Percentiles rank a stretch among this genome's conserved stretches.
Evolutionary conservation across 2,888 invertebrate species (phyloP).

Genomic region (Nomada flava): DNA sequence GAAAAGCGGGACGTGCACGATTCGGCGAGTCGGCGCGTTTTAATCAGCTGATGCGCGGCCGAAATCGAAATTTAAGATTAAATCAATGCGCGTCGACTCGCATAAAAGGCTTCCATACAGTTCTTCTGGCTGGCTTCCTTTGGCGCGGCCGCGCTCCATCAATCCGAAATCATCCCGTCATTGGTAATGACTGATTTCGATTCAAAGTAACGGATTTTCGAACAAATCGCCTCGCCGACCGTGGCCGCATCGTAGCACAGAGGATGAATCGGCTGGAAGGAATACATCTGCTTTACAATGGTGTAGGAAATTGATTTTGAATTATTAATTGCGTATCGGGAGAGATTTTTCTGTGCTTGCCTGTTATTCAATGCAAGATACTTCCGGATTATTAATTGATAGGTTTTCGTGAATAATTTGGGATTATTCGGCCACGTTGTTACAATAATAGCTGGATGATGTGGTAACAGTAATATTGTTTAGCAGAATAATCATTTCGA

Average conservation of each 20-base stretch:
- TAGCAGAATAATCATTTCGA: background rate
- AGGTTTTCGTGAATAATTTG: background rate
- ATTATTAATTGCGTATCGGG: background rate
- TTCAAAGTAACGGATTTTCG: constrained; percentile 15
- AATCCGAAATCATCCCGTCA: constrained; percentile 18
- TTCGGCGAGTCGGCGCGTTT: constrained; percentile 21
- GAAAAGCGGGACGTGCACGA: background rate
- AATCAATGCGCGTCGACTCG: constrained; percentile 20
- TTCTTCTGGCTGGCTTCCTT: constrained; percentile 24
- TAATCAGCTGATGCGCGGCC: constrained; percentile 43
- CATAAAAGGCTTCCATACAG: constrained; percentile 24
- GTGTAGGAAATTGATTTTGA: background rate
- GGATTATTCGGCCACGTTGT: background rate
- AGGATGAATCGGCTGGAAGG: background rate
- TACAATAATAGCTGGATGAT: background rate
- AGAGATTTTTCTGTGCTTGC: too few species aligned
- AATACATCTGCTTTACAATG: background rate
- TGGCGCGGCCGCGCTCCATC: constrained; percentile 17
- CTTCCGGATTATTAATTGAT: too few species aligned
- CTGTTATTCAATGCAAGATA: too few species aligned
- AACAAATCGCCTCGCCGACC: background rate
- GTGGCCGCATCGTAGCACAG: background rate
- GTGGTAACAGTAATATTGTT: background rate
- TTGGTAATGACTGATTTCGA: constrained; percentile 23
- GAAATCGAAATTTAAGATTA: constrained; percentile 54